These are phyloP conservation scores for Linurgus olivaceus DNA, from an alignment of 2,797 vertebrate species.

Conservation along the genomic window DNA sequence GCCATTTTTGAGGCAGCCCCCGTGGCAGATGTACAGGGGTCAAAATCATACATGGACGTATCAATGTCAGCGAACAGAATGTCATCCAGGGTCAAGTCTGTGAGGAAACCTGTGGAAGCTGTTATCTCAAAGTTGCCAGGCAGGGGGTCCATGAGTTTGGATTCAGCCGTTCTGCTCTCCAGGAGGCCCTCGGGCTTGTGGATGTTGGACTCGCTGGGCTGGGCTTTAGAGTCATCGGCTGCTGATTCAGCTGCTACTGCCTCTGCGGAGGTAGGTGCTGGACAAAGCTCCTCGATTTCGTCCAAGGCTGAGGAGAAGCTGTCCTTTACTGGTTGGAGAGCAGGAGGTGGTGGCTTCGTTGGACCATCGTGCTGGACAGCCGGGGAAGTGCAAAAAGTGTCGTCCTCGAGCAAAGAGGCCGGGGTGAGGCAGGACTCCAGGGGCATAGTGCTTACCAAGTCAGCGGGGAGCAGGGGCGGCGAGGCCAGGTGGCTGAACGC, in stretches of 20 bases:
- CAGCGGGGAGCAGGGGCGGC: conserved; percentile 70
- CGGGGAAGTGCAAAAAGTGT: conserved; percentile 85
- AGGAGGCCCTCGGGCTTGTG: conserved; percentile 80
- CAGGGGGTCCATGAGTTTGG: conserved; percentile 83
- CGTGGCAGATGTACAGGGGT: conserved; percentile 87
- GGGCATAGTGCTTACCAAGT: conserved; percentile 77
- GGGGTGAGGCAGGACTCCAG: conserved; percentile 94
- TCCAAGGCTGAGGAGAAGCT: conserved; percentile 88
- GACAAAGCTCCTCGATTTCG: conserved; percentile 91
- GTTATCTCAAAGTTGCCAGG: conserved; percentile 86
- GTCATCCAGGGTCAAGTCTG: conserved; percentile 96
- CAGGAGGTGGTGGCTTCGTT: conserved; percentile 71
- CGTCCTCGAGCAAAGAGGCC: conserved; percentile 91
- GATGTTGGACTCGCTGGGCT: conserved; percentile 62
- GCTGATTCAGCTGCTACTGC: conserved; percentile 62
- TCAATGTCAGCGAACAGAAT: conserved; percentile 98
- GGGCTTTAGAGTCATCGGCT: conserved; percentile 75
- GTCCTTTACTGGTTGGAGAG: conserved; percentile 78
- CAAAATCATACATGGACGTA: conserved; percentile 99
- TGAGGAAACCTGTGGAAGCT: conserved; percentile 92
- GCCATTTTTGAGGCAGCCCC: conserved; percentile 87
- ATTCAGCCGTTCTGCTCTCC: conserved; percentile 80
- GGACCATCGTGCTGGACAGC: conserved; percentile 69
- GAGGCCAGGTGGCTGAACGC: conserved; percentile 80
- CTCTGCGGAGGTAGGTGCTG: conserved; percentile 89